These are phyloP conservation scores for Oryzias woworae DNA, from an alignment of 2,113 vertebrate species.

Conservation along the genomic window DNA sequence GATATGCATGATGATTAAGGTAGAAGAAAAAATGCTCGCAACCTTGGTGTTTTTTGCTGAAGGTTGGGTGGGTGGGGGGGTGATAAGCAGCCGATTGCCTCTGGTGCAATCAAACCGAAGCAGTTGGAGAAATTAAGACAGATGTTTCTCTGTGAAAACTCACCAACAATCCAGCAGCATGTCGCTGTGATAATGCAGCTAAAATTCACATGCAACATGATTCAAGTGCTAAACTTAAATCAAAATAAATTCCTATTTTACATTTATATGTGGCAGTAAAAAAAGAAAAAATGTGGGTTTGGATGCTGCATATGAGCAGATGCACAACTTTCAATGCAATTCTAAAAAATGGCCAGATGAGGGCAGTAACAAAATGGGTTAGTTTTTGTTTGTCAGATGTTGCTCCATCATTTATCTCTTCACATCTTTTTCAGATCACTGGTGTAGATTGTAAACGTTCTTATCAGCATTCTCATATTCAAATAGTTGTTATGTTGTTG, in stretches of 20 bases:
- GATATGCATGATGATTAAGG: constrained; percentile 64
- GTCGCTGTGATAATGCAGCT: constrained; percentile 47
- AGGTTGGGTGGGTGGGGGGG: constrained; percentile 42
- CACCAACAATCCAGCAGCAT: constrained; percentile 27
- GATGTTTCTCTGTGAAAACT: constrained; percentile 33
- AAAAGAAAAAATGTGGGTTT: neutral
- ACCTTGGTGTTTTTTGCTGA: constrained; percentile 39
- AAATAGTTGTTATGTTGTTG: too few relatives aligned
- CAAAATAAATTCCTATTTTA: too few relatives aligned
- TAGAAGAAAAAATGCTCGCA: constrained; percentile 34
- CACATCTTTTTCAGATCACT: neutral
- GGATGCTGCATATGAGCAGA: neutral
- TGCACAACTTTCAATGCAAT: constrained; percentile 28
- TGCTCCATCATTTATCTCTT: neutral
- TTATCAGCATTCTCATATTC: too few relatives aligned
- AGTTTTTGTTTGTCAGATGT: constrained; percentile 16
- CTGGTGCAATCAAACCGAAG: constrained; percentile 55
- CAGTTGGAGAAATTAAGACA: constrained; percentile 44
- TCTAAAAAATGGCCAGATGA: constrained; percentile 31
- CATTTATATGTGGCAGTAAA: neutral
- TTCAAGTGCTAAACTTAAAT: too few relatives aligned
- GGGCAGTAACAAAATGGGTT: constrained; percentile 54
- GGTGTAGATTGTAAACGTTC: neutral
- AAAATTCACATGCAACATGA: constrained; percentile 5
- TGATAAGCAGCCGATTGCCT: constrained; percentile 55